Evolutionary conservation across 2,113 vertebrate species (phyloP).

Genomic region (Apaloderma vittatum): DNA sequence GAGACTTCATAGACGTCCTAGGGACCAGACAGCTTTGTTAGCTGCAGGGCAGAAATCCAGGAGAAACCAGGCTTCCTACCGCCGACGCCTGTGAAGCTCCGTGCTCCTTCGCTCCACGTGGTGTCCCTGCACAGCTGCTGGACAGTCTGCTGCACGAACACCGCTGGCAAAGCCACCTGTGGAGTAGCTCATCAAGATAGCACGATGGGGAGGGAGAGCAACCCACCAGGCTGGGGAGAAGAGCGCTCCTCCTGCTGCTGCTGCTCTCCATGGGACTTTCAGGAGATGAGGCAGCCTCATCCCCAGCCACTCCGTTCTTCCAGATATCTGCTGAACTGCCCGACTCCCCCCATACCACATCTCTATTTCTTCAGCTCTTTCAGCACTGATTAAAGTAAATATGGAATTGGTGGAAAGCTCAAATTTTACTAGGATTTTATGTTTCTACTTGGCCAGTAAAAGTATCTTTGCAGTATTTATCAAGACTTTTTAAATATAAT

Average conservation of each 20-base stretch:
- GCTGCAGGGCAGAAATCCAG: not conserved
- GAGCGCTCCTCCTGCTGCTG: not conserved
- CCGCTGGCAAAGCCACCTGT: not conserved
- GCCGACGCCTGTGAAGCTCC: accelerated
- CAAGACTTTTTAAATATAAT: not conserved
- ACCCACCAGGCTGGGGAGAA: not conserved
- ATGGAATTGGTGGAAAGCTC: not conserved
- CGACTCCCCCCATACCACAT: not conserved
- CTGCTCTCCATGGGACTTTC: not conserved
- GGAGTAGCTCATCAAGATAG: not conserved
- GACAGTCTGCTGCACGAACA: not conserved
- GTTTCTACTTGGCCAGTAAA: not conserved
- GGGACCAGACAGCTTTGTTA: not conserved
- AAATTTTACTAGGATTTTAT: not conserved
- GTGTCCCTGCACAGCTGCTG: not conserved
- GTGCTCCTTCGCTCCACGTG: not conserved
- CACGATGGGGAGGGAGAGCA: not conserved
- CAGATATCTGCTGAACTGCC: too few species aligned
- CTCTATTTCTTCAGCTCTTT: not conserved
- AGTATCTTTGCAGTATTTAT: not conserved
- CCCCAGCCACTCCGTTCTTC: not conserved
- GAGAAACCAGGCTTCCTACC: not conserved
- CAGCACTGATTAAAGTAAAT: not conserved
- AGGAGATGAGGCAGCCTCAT: not conserved
- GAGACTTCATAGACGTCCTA: not conserved